A percentile compares a stretch with the other conserved stretches of the same genome.
These are phyloP conservation scores for Teleiodes luculella DNA, from an alignment of 2,888 invertebrate genomes.

Conservation along the genomic window DNA sequence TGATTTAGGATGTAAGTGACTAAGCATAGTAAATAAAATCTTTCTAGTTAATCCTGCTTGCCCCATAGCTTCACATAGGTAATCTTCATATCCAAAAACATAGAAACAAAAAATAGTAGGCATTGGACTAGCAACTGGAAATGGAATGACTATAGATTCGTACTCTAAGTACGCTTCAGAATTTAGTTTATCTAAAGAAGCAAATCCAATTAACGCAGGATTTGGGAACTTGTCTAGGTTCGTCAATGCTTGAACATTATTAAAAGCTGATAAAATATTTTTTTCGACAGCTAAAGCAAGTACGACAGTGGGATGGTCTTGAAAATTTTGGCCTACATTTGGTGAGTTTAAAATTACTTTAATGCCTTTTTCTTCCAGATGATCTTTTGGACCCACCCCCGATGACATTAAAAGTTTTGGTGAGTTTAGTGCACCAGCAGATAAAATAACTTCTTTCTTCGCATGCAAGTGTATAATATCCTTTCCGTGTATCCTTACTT, in stretches of 20 bases:
- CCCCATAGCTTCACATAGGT: constrained; percentile 32
- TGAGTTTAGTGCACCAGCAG: constrained; percentile 48
- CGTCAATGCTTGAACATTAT: constrained; percentile 33
- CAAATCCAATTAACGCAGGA: constrained; percentile 41
- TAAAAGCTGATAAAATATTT: constrained; percentile 21
- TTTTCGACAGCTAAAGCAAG: constrained; percentile 34
- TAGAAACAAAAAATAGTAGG: constrained; percentile 33
- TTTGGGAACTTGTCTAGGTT: constrained; percentile 37
- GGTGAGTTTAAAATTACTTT: constrained; percentile 36
- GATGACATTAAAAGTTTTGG: constrained; percentile 55
- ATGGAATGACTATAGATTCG: constrained; percentile 35
- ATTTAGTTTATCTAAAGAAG: constrained; percentile 41
- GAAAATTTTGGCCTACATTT: constrained; percentile 47
- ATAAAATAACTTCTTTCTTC: constrained; percentile 46
- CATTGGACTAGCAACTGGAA: constrained; percentile 32
- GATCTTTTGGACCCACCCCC: constrained; percentile 47
- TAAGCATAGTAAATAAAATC: constrained; percentile 28
- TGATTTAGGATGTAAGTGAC: constrained; percentile 41
- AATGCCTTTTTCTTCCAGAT: constrained; percentile 40
- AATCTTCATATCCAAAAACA: constrained; percentile 34
- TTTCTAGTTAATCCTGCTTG: constrained; percentile 28
- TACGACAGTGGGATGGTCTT: constrained; percentile 41
- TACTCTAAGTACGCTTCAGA: constrained; percentile 45
- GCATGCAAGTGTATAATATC: constrained; percentile 29
- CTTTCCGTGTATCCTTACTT: constrained; percentile 33